Evolutionary conservation across 1,140 invertebrate species (phyloP).

Genomic region (Nomia melanderi): DNA sequence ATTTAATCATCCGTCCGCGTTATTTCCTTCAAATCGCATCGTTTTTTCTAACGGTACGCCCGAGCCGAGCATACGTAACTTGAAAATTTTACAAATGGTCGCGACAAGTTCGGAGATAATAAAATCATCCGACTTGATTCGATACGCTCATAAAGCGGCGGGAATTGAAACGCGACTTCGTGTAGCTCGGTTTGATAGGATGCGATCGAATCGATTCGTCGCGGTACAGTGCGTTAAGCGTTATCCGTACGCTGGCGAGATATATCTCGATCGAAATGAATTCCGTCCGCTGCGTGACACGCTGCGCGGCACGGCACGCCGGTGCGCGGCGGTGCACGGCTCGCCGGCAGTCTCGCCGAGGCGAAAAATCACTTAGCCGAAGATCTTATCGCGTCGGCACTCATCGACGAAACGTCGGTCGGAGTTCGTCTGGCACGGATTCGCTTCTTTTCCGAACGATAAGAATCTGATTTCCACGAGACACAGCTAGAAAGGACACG

Average conservation of each 20-base stretch:
- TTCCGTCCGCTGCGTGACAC: slow-evolving; percentile 44
- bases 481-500: slow-evolving; percentile 49
- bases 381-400: slow-evolving; percentile 56
- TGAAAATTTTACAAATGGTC: not conserved
- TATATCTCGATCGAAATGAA: slow-evolving; percentile 55
- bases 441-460: slow-evolving; percentile 52
- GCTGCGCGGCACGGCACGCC: slow-evolving; percentile 11
- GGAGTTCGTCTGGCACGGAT: slow-evolving; percentile 32
- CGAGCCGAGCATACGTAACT: too few relatives aligned
- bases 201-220: slow-evolving; percentile 15
- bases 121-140: not conserved
- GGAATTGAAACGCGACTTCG: not conserved
- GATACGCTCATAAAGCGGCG: not conserved
- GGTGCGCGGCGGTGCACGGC: slow-evolving; percentile 23
- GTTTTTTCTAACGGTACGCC: too few relatives aligned
- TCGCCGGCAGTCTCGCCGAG: slow-evolving; percentile 46
- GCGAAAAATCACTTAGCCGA: slow-evolving; percentile 66
- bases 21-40: too few relatives aligned
- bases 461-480: slow-evolving; percentile 63
- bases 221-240: not conserved
- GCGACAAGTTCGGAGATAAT: not conserved
- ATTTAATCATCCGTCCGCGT: too few relatives aligned
- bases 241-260: slow-evolving; percentile 3
- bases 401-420: slow-evolving; percentile 50
- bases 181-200: not conserved